Conservation (phyloP, 1,140 invertebrate species). For the Euura saliciscinereae region DNA sequence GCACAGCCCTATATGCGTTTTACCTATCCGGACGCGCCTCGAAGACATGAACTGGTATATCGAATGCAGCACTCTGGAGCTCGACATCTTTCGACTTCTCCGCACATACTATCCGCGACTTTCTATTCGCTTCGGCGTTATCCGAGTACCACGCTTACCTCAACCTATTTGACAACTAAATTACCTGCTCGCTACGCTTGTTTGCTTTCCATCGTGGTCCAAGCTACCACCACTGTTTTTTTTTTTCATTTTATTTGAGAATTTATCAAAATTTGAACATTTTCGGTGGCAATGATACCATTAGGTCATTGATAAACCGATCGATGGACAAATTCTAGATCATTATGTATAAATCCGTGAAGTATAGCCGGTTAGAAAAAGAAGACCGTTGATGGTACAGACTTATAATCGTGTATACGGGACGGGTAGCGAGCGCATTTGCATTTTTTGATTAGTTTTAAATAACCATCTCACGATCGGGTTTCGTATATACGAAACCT, state of each 20-base stretch:
- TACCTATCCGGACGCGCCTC: not conserved
- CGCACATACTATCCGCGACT: not conserved
- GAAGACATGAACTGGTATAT: not conserved
- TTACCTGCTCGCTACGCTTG: not conserved
- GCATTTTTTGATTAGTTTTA: constrained; percentile 5
- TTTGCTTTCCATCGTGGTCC: not conserved
- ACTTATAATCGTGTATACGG: not conserved
- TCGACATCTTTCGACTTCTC: constrained; percentile 5
- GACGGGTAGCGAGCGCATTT: not conserved
- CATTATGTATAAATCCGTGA: too few species aligned
- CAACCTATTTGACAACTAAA: constrained; percentile 5
- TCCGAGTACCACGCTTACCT: not conserved
- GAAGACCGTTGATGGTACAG: too few species aligned
- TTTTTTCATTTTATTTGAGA: constrained; percentile 35
- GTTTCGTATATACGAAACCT: not conserved
- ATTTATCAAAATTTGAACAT: too few species aligned
- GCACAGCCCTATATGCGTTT: not conserved
- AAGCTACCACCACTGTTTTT: constrained; percentile 32
- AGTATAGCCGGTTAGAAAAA: too few species aligned
- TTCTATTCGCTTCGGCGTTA: constrained; percentile 5
- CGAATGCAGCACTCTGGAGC: not conserved
- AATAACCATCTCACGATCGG: not conserved
- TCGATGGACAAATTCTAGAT: too few species aligned
- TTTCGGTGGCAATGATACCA: too few species aligned
- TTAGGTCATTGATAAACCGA: too few species aligned